These are phyloP conservation scores for Coenobita brevimanus DNA, from an alignment of 1,140 invertebrate species.

Conservation along the genomic window DNA sequence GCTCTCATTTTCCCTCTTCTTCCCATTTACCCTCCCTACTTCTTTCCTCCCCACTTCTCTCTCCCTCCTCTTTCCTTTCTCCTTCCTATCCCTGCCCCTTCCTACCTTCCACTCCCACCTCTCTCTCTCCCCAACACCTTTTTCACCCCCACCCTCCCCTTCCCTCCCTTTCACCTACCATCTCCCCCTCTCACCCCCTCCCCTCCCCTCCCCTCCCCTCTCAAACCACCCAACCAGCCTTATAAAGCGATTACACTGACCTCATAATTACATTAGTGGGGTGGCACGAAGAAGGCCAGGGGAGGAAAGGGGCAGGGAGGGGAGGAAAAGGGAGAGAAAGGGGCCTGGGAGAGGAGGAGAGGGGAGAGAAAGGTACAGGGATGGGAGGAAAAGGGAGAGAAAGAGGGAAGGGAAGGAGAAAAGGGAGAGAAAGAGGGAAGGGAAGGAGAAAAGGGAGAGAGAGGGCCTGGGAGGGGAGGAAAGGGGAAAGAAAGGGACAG, in stretches of 20 bases:
- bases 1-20: neutral
- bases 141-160: neutral
- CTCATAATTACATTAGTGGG: no score
- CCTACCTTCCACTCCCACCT: neutral
- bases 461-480: conserved; percentile 17
- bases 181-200: neutral
- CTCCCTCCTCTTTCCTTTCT: neutral
- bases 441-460: conserved; percentile 51
- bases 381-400: conserved; percentile 11
- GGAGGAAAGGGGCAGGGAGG: neutral
- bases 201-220: neutral
- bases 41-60: neutral
- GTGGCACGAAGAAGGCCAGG: no score
- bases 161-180: neutral
- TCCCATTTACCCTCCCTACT: neutral
- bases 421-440: conserved; percentile 7
- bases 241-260: no score
- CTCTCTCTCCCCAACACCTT: neutral
- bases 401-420: conserved; percentile 18
- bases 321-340: neutral
- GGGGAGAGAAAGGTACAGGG: neutral
- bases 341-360: neutral
- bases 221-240: no score
- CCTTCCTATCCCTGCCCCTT: neutral
- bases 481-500: conserved; percentile 3